A percentile compares a stretch with the other conserved stretches of the same genome.
Conservation (phyloP, 2,797 vertebrate genomes). For the Thripadectes ignobilis region DNA sequence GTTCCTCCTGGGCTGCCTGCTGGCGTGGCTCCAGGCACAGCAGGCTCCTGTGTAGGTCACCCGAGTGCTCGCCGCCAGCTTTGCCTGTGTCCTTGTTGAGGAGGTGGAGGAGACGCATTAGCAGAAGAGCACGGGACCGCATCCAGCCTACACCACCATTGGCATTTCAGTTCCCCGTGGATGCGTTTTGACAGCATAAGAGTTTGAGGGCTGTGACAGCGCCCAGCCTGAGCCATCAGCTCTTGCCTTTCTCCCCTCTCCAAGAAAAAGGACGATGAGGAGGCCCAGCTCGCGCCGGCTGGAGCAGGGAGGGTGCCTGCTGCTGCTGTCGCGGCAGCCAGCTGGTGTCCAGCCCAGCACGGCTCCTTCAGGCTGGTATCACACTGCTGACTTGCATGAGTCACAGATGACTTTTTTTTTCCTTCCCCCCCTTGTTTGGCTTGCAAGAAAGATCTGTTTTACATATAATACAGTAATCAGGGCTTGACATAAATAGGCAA, state of each 20-base stretch:
- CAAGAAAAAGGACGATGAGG: not conserved
- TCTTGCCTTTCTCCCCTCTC: not conserved
- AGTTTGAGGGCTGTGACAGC: not conserved
- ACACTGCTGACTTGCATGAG: constrained; percentile 10
- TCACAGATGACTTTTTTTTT: constrained; percentile 22
- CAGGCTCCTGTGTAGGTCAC: constrained; percentile 29
- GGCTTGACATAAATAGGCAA: constrained; percentile 56
- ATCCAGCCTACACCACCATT: fast-evolving
- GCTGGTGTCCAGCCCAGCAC: constrained; percentile 44
- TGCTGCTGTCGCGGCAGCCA: not conserved
- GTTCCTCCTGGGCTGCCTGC: constrained; percentile 18
- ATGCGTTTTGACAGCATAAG: not conserved
- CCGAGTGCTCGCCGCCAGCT: not conserved
- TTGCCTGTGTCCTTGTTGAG: not conserved
- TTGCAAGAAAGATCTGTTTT: constrained; percentile 44
- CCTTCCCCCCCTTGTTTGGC: not conserved
- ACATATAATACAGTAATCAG: constrained; percentile 62
- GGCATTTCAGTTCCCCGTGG: not conserved
- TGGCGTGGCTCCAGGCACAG: constrained; percentile 23
- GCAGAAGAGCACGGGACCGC: not conserved
- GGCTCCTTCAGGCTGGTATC: constrained; percentile 25
- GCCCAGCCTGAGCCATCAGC: not conserved
- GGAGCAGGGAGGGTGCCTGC: not conserved
- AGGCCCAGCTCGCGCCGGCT: not conserved
- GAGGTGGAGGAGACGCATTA: not conserved